Evolutionary conservation across 2,888 invertebrate species (phyloP).

Genomic region (Monochamus alternatus): DNA sequence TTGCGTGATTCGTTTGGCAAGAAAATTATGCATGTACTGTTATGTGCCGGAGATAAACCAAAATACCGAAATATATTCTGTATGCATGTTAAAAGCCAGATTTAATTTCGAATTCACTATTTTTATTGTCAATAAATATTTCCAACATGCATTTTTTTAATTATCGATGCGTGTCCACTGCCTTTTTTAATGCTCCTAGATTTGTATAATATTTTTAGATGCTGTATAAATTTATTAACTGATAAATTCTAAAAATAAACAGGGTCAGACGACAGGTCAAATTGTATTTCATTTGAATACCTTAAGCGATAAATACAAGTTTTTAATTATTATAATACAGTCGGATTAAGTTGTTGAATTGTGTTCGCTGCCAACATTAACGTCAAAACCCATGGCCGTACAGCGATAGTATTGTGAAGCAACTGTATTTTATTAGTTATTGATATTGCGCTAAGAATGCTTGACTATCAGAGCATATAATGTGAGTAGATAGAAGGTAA

Average conservation of each 20-base stretch:
- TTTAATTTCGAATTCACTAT: too few relatives aligned
- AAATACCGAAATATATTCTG: too few relatives aligned
- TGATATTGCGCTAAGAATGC: too few relatives aligned
- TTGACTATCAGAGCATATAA: too few relatives aligned
- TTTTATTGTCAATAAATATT: too few relatives aligned
- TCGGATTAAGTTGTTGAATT: background rate
- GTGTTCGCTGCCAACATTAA: background rate
- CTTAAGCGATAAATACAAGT: background rate
- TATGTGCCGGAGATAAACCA: too few relatives aligned
- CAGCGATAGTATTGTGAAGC: background rate
- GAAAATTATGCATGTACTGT: too few relatives aligned
- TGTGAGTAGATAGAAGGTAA: too few relatives aligned
- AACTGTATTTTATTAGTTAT: too few relatives aligned
- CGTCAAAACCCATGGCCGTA: background rate
- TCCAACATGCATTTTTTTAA: too few relatives aligned
- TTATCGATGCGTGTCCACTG: background rate
- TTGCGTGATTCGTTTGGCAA: background rate
- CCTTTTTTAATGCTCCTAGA: background rate
- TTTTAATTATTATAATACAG: constrained; percentile 4
- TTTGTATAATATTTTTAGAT: background rate
- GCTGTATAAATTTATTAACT: background rate
- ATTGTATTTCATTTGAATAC: constrained; percentile 4
- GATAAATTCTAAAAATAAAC: constrained; percentile 13
- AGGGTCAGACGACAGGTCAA: background rate
- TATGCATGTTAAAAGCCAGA: too few relatives aligned